Base-by-base conservation (phyloP, 2,888 invertebrate genomes). In the Lepidocyrtinus sp. region DNA sequence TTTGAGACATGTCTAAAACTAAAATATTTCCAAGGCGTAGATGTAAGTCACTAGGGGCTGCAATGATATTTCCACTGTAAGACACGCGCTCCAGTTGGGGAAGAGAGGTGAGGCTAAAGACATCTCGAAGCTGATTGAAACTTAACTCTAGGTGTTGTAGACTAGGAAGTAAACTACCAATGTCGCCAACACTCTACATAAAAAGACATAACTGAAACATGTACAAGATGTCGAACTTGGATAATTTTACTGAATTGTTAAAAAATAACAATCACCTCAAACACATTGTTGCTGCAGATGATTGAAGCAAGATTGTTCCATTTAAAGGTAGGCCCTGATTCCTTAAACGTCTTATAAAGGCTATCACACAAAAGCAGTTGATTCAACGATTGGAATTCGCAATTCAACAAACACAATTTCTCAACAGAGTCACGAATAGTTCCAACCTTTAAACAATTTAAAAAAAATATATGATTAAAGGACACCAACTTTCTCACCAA, bases 21-120 rank as follows among this genome's bases (percentile, higher is more conserved):
- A 94, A 92, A 63, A 98, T 92, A 89, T 97, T 97, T 3, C 97
- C 97, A 78, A 98, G 91, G 88, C 94, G 94, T 2, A 93, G 92
- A 88, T 97, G 94, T 89, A 97, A 92, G 88, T 94, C 92, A 27
- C 93, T 92, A 84, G 96, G 93, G 2, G 92, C 88, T 0, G 90
- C 88, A 86, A 96, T 93, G 62, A 92, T 90, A 90, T 97, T 98
- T 87, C 94, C 93, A 0, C 94, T 93, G 22, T 98, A 89, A 87
- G 95, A 94, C 12, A 98, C 90, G 67, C 92, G 90, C 9, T 93
- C 92, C 25, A 98, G 89, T 75, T 94, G 92, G 71, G 95, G 94
- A 46, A 98, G 90, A 84, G 92, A 92, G 0, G 95, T 94, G 55
- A 98, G 91, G 88, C 95, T 93, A 69, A 85, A 86, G 21, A 85